phyloP scores from a whole-genome alignment of 1,140 invertebrate genomes.

The Elysia chlorotica region DNA sequence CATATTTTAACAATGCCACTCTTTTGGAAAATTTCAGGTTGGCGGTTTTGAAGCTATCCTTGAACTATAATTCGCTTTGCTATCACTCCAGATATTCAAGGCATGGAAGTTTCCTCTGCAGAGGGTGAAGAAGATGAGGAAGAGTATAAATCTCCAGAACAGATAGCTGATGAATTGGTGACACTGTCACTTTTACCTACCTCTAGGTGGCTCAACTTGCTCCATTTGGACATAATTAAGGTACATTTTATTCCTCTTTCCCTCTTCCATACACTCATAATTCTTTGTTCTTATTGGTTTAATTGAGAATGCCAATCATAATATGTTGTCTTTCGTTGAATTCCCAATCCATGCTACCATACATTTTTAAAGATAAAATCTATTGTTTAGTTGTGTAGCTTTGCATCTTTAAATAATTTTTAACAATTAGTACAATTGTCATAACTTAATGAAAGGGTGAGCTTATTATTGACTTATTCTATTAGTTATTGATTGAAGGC shows the following conservation, averaged over 20 bases:
- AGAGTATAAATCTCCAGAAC: constrained; percentile 76
- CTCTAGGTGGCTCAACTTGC: constrained; percentile 91
- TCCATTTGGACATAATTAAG: constrained; percentile 83
- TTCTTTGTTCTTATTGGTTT: neutral
- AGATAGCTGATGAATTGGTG: constrained; percentile 81
- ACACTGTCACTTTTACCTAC: constrained; percentile 84
- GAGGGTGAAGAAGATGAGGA: constrained; percentile 57
- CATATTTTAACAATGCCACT: neutral
- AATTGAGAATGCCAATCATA: neutral
- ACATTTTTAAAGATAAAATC: neutral
- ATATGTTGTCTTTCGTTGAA: neutral
- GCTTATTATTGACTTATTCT: neutral
- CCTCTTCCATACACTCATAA: neutral
- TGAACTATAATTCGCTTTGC: neutral
- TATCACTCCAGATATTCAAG: neutral
- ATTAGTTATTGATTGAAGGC: neutral
- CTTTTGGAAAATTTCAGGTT: neutral
- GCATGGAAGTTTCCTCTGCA: neutral
- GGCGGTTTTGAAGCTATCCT: neutral
- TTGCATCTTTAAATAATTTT: neutral
- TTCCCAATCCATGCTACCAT: neutral
- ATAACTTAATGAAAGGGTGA: neutral
- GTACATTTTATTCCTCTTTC: neutral
- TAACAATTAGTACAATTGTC: neutral
- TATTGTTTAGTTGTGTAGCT: neutral